Evolutionary conservation across 2,888 invertebrate species (phyloP), one percentile per base, ranked within the genome.

Genomic region (Acronicta leporina): DNA sequence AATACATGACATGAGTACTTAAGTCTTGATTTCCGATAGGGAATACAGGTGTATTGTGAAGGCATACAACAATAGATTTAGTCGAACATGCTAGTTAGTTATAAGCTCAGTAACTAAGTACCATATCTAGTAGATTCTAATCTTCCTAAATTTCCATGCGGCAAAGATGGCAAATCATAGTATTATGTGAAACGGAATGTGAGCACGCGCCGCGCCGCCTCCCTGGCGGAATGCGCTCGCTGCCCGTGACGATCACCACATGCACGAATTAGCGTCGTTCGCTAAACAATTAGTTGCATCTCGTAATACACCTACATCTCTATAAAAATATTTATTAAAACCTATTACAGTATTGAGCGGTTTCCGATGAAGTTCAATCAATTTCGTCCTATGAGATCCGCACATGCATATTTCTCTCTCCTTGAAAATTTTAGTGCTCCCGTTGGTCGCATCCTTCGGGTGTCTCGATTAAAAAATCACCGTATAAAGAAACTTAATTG

Each of bases 171-270:
- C 72, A 75, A 74, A 80, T 84, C 80, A 74, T 67, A 79, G 77
- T 81, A 81, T 82, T 80, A 88, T 90, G 94, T 92, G 94, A 94
- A 94, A 94, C 92, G 94, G 94, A 89, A 94, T 94, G 89, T 77
- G 84, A 62, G 74, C 81, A 77, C 82, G 88, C 87, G 87, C 78
- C 87, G 90, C 90, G 86, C 84, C 87, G 90, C 81, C 88, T 90
- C 82, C 85, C 82, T 63, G 83, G 79, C 77, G 93, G 94, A 86
- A 94, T 93, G 88, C 75, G 75, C 58, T 48, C 69, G 63, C 68
- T 49, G 73, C 68, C 79, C 79, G 76, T 69, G 77, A 80, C 74
- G n/a, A n/a, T n/a, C 70, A 78, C 69, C 65, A 73, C 74, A 72
- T 74, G 73, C 75, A 55, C 75, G 59, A 65, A 76, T 78, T 71